Percentiles rank a stretch among this genome's conserved stretches.
phyloP scores from a whole-genome alignment of 2,797 vertebrate genomes.

The Menidia menidia region DNA sequence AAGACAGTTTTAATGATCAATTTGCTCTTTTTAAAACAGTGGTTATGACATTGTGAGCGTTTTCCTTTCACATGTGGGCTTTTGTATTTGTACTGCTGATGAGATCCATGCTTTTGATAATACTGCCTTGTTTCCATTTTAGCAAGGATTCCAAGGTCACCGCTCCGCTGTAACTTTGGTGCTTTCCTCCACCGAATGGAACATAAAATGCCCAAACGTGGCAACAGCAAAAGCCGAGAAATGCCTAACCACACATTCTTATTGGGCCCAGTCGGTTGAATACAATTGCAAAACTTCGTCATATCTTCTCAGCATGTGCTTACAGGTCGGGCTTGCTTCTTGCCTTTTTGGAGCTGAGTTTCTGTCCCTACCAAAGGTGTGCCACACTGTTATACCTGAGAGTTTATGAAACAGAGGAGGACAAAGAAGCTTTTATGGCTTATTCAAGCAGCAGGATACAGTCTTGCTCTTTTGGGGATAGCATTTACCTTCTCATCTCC shows the following conservation, averaged over 20 bases:
- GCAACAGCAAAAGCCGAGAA: background rate
- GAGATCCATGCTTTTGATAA: conserved; percentile 22
- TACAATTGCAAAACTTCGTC: background rate
- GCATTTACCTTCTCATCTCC: conserved; percentile 67
- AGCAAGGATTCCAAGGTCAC: conserved; percentile 22
- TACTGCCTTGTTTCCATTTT: conserved; percentile 39
- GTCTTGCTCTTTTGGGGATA: conserved; percentile 63
- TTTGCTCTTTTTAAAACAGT: too few species aligned
- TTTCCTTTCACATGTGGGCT: too few species aligned
- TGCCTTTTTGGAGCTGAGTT: conserved; percentile 3
- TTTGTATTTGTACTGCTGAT: background rate
- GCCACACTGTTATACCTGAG: conserved; percentile 26
- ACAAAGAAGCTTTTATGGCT: conserved; percentile 81
- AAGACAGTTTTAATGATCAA: background rate
- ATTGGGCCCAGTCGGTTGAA: background rate
- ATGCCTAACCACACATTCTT: background rate
- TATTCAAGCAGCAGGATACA: conserved; percentile 44
- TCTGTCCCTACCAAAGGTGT: conserved; percentile 34
- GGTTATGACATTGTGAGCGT: too few species aligned
- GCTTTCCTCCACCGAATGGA: conserved; percentile 25
- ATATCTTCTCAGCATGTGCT: background rate
- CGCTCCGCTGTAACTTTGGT: conserved; percentile 36
- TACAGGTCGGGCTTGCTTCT: background rate
- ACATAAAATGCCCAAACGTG: background rate
- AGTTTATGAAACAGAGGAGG: conserved; percentile 49